These are phyloP conservation scores for Ramphastos sulfuratus DNA, from an alignment of 2,113 vertebrate species.

Conservation along the genomic window DNA sequence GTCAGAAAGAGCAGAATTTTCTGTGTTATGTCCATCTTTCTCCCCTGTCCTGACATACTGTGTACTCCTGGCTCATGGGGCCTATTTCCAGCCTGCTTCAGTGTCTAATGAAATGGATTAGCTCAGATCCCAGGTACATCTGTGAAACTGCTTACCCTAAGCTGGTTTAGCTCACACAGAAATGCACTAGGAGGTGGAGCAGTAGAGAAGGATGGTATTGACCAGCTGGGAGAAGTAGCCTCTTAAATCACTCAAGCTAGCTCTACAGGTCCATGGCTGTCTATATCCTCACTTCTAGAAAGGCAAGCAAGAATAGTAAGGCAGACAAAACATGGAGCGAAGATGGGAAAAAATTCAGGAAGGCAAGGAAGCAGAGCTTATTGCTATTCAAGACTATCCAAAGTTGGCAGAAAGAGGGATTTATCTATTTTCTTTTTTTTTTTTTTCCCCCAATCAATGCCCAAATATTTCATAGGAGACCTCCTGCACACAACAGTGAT, in stretches of 20 bases:
- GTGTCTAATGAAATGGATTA: not conserved
- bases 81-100: not conserved
- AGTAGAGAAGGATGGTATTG: not conserved
- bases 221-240: not conserved
- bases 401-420: not conserved
- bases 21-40: not conserved
- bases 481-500: not conserved
- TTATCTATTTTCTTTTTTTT: not conserved
- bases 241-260: not conserved
- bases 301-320: not conserved
- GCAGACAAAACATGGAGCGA: not conserved
- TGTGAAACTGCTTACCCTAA: not conserved
- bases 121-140: not conserved
- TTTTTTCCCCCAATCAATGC: not conserved
- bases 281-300: not conserved
- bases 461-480: not conserved
- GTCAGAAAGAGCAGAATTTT: not conserved
- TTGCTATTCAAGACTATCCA: not conserved
- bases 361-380: not conserved
- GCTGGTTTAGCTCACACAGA: not conserved
- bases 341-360: not conserved
- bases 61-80: not conserved
- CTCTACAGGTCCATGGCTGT: not conserved
- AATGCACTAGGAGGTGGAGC: not conserved
- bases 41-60: not conserved